Conservation (phyloP, 92 coral and sea anemone species). For the Porites divaricata region DNA sequence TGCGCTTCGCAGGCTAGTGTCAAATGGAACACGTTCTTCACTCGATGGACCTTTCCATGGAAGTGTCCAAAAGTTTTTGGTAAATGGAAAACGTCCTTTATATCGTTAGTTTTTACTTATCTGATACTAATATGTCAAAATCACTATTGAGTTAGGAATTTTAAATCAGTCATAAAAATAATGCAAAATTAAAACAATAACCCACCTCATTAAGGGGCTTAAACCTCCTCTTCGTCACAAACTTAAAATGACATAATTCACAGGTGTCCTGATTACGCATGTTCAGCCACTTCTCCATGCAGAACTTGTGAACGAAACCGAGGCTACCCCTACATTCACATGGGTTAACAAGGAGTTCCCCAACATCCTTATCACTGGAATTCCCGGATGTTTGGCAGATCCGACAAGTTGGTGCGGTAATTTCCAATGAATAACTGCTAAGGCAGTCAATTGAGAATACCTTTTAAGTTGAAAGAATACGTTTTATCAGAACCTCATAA, state of each 20-base stretch:
- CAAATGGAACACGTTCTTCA: too few relatives aligned
- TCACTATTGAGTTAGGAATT: too few relatives aligned
- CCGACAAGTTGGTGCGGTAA: constrained; percentile 46
- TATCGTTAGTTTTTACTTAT: too few relatives aligned
- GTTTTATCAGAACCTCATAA: too few relatives aligned
- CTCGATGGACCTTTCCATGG: too few relatives aligned
- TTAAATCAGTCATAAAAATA: too few relatives aligned
- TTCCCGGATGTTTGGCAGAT: constrained; percentile 54
- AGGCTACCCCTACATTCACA: constrained; percentile 70
- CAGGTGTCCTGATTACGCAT: constrained; percentile 43
- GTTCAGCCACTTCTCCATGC: constrained; percentile 61
- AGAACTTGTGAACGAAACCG: constrained; percentile 61
- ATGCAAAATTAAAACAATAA: too few relatives aligned
- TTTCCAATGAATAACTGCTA: neutral
- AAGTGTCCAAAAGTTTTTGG: too few relatives aligned
- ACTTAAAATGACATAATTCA: constrained; percentile 57
- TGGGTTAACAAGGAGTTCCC: constrained; percentile 57
- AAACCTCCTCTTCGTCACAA: constrained; percentile 44
- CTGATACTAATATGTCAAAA: too few relatives aligned
- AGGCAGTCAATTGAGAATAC: constrained; percentile 8
- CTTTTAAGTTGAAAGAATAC: neutral
- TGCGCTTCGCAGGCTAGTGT: too few relatives aligned
- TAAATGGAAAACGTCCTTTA: too few relatives aligned
- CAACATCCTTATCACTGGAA: constrained; percentile 15
- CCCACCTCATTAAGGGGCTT: constrained; percentile 55